phyloP scores from a whole-genome alignment of 2,797 vertebrate genomes.

The Neoniphon sammara region DNA sequence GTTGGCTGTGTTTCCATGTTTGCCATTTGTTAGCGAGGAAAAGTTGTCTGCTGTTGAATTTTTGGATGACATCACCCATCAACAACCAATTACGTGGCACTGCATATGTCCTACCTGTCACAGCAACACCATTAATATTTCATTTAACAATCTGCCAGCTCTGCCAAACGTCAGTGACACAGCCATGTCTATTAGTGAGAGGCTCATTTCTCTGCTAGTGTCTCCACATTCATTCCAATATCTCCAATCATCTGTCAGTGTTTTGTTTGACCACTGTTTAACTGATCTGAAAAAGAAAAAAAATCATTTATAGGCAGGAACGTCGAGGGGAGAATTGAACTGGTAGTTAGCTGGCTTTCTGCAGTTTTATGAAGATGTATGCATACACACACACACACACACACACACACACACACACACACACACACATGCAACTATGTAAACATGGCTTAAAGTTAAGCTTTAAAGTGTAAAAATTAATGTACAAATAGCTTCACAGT shows the following conservation, averaged over 20 bases:
- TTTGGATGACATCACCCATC: constrained; percentile 1
- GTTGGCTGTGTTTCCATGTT: background rate
- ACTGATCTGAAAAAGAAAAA: background rate
- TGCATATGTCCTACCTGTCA: background rate
- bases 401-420: too few species aligned
- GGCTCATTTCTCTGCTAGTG: background rate
- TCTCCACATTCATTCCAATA: background rate
- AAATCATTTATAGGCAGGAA: too few species aligned
- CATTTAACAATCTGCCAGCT: constrained; percentile 24
- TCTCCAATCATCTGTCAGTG: background rate
- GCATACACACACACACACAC: too few species aligned
- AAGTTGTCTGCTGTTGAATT: constrained; percentile 21
- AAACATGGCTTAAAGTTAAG: constrained; percentile 7
- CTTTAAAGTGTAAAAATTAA: constrained; percentile 49
- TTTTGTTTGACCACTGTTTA: background rate
- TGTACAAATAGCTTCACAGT: constrained; percentile 45
- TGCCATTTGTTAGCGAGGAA: background rate
- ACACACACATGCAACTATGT: background rate
- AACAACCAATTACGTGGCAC: background rate
- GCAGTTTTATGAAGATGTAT: too few species aligned
- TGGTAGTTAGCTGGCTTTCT: too few species aligned
- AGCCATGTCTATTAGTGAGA: background rate
- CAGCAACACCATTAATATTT: constrained; percentile 8
- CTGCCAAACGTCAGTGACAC: background rate
- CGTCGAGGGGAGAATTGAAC: too few species aligned